Evolutionary conservation across 2,888 invertebrate species (phyloP), one percentile per base, ranked within the genome.

Genomic region (Cetonia aurata): DNA sequence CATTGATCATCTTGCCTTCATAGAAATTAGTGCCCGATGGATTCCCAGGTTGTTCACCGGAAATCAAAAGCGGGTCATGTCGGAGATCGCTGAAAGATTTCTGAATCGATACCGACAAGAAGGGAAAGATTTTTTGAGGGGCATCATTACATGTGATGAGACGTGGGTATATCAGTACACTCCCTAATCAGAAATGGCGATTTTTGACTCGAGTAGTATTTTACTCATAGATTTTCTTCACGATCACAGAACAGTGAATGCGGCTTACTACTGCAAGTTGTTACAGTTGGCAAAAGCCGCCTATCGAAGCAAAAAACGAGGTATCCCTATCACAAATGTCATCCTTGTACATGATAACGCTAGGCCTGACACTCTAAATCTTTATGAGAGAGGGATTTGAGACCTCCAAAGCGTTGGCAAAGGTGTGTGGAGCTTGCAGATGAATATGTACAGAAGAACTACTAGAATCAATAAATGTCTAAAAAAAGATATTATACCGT

Each of bases 401-500:
- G n/a, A n/a, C n/a, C n/a, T n/a, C n/a, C n/a, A 12, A 56, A 15
- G 25, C 37, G 33, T 13, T 31, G 13, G 31, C 31, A 31, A 1
- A 9, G 31, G 31, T 56, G n/a, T 37, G 10, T 56, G n/a, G 12
- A 56, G 17, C 25, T 6, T 53, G 52, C 6, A 19, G 52, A 17
- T 15, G 19, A 25, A 6, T 53, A 53, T 53, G 25, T 53, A 17
- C 1, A 53, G 52, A 19, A 53, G 12, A 19, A 25, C 25, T 53
- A 56, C 31, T 13, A 33, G 12, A 37, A 13, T 56, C 12, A 13
- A 56, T 56, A 12, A 9, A 37, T 56, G 55, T 13, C 2, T 56
- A 56, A 56, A 25, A 12, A 53, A 53, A 19, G 44, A 37, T 59
- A n/a, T n/a, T n/a, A n/a, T 44, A n/a, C 41, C 60, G 19, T 60